Evolutionary conservation across 1,140 invertebrate species (phyloP).

Genomic region (Elymnias hypermnestra): DNA sequence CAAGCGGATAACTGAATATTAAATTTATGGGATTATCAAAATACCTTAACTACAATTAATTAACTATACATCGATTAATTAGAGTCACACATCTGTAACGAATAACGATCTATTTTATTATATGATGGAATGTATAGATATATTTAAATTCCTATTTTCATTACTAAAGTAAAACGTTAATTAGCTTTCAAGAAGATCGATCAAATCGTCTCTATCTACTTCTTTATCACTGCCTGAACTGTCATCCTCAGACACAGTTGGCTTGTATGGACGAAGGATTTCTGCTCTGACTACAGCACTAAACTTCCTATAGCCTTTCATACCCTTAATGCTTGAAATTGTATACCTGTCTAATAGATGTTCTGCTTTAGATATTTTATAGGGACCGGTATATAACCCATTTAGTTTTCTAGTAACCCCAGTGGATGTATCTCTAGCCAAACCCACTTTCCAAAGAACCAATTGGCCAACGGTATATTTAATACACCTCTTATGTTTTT

Average conservation of each 20-base stretch:
- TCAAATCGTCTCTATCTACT: conserved; percentile 19
- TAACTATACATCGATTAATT: too few relatives aligned
- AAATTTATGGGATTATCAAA: too few relatives aligned
- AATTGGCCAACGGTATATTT: conserved; percentile 28
- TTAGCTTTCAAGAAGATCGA: conserved; percentile 12
- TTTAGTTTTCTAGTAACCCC: conserved; percentile 32
- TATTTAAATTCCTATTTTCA: too few relatives aligned
- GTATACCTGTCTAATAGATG: not conserved
- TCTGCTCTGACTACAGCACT: not conserved
- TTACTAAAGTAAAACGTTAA: too few relatives aligned
- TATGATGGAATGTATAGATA: too few relatives aligned
- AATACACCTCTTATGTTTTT: not conserved
- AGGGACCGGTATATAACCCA: conserved; percentile 30
- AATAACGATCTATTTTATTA: too few relatives aligned
- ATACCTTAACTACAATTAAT: too few relatives aligned
- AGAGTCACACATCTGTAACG: too few relatives aligned
- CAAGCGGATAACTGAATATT: too few relatives aligned
- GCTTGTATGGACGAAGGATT: not conserved
- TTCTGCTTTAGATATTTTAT: conserved; percentile 14
- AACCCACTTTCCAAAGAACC: conserved; percentile 30
- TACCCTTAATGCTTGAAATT: too few relatives aligned
- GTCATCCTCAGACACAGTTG: not conserved
- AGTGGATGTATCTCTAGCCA: conserved; percentile 14
- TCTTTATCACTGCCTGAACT: conserved; percentile 15
- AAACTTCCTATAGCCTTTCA: not conserved